Evolutionary conservation across 1,140 invertebrate species (phyloP).

Genomic region (Arctopsyche grandis): DNA sequence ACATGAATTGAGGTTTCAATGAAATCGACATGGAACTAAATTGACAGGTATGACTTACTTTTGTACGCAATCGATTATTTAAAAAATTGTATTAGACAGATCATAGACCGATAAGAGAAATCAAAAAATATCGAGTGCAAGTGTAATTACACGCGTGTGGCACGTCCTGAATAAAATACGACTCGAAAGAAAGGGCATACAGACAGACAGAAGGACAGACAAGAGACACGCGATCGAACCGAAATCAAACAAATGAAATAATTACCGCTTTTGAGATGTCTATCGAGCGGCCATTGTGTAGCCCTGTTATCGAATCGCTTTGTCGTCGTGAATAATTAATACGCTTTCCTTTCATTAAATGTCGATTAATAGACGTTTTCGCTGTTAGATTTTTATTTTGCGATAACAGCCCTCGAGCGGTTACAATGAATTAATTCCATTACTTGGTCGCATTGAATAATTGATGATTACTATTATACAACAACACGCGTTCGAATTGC

Average conservation of each 20-base stretch:
- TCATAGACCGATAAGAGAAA: no score
- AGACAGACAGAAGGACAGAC: no score
- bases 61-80: no score
- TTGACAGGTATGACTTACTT: no score
- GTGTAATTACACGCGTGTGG: no score
- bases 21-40: no score
- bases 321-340: constrained; percentile 30
- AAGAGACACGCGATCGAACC: not conserved
- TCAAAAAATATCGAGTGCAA: no score
- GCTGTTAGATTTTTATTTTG: constrained; percentile 16
- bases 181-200: no score
- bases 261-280: constrained; percentile 8
- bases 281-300: constrained; percentile 7
- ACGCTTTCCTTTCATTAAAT: constrained; percentile 26
- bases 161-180: no score
- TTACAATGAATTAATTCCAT: constrained; percentile 25
- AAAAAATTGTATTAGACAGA: no score
- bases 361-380: constrained; percentile 23
- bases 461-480: not conserved
- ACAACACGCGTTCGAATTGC: not conserved
- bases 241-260: constrained; percentile 16
- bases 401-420: constrained; percentile 3
- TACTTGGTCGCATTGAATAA: constrained; percentile 26
- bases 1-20: no score
- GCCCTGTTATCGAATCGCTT: constrained; percentile 35